Conservation (phyloP, 2,797 vertebrate genomes). For the Galagoides demidoff region DNA sequence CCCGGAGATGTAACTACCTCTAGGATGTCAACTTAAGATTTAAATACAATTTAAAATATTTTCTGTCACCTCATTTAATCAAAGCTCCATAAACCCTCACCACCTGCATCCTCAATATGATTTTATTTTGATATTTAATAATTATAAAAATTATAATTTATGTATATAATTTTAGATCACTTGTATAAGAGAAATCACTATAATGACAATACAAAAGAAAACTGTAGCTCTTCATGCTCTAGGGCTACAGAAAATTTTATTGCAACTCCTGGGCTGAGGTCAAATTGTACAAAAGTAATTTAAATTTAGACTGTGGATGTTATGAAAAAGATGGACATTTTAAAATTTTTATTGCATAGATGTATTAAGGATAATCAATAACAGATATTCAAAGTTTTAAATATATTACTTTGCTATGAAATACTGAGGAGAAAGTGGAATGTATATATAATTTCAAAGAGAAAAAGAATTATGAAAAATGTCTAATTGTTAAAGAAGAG, state of each 20-base stretch:
- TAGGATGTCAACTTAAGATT: not conserved
- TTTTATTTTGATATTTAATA: not conserved
- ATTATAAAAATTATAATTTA: not conserved
- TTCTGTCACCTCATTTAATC: not conserved
- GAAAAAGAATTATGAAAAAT: not conserved
- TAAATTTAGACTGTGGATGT: not conserved
- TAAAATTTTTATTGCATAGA: not conserved
- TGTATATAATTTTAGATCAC: not conserved
- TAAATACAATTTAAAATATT: not conserved
- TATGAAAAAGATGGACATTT: not conserved
- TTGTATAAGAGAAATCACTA: not conserved
- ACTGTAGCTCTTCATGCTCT: not conserved
- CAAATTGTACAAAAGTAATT: conserved; percentile 13
- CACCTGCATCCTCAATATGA: not conserved
- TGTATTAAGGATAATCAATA: not conserved
- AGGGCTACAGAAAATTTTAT: not conserved
- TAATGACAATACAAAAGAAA: not conserved
- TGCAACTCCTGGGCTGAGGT: not conserved
- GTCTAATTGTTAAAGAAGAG: not conserved
- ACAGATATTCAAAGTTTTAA: conserved; percentile 23
- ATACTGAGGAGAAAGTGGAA: not conserved
- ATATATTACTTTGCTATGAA: not conserved
- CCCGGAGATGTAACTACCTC: not conserved
- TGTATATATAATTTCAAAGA: not conserved
- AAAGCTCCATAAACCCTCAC: not conserved